phyloP scores from a whole-genome alignment of 2,113 vertebrate genomes.

The Glaucomys volans region DNA sequence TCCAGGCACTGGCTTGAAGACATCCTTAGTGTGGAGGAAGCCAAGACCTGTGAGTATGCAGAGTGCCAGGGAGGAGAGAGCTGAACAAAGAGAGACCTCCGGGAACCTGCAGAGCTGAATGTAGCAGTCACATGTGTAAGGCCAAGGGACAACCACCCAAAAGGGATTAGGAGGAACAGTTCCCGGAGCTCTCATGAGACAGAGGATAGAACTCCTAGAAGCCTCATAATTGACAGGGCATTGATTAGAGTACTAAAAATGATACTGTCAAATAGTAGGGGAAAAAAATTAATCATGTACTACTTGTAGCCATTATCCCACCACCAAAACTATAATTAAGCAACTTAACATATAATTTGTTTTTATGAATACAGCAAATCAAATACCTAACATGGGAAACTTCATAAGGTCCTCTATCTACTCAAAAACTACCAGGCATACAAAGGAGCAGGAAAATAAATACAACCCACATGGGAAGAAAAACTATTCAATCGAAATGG shows the following conservation, averaged over 20 bases:
- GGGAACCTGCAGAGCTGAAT: neutral
- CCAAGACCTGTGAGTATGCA: no score
- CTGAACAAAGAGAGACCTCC: neutral
- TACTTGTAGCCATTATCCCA: neutral
- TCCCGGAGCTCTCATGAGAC: neutral
- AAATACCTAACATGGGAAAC: neutral
- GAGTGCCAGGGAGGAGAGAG: neutral
- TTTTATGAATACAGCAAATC: neutral
- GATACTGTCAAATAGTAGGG: no score
- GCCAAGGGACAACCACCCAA: neutral
- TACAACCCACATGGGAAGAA: neutral
- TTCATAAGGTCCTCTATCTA: neutral
- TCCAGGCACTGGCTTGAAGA: neutral
- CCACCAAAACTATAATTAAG: neutral
- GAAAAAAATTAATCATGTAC: no score
- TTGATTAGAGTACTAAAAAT: neutral
- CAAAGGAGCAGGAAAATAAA: neutral
- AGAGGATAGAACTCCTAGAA: neutral
- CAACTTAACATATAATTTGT: neutral
- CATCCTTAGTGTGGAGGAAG: neutral
- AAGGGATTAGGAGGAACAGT: neutral
- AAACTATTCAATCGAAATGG: neutral
- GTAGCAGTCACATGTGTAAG: fast-evolving
- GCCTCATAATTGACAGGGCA: neutral
- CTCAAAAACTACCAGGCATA: neutral